Conservation (phyloP, 1,140 invertebrate genomes). For the Maniola jurtina region DNA sequence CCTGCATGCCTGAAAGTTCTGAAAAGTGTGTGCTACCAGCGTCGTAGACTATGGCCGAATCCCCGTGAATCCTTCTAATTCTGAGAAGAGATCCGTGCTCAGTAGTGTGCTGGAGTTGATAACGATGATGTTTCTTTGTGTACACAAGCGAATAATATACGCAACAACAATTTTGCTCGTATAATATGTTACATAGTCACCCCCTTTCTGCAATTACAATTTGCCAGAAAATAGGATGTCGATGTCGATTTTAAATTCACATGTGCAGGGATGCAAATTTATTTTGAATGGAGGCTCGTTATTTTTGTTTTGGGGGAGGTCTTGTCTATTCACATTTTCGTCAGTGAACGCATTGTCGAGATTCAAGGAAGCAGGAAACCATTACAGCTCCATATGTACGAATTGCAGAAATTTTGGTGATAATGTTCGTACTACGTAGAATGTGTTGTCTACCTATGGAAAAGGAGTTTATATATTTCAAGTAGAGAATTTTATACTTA, state of each 20-base stretch:
- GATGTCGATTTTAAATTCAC: conserved; percentile 21
- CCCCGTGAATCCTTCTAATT: too few relatives aligned
- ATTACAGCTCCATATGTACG: conserved; percentile 55
- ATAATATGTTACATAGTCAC: not conserved
- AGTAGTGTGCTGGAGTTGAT: too few relatives aligned
- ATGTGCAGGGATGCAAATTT: conserved; percentile 23
- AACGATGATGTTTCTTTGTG: too few relatives aligned
- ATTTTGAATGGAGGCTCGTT: conserved; percentile 37
- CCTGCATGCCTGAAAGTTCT: too few relatives aligned
- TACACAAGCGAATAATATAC: too few relatives aligned
- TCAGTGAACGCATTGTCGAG: conserved; percentile 55
- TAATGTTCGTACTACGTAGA: not conserved
- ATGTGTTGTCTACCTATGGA: too few relatives aligned
- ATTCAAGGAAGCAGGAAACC: conserved; percentile 69
- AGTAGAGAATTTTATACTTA: too few relatives aligned
- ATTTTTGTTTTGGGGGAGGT: conserved; percentile 41
- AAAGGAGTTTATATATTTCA: too few relatives aligned
- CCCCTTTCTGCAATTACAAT: not conserved
- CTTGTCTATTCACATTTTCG: conserved; percentile 58
- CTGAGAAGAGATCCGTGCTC: too few relatives aligned
- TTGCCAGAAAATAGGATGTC: conserved; percentile 2
- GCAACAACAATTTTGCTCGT: too few relatives aligned
- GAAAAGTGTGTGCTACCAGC: too few relatives aligned
- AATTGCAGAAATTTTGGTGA: conserved; percentile 35
- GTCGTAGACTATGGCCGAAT: too few relatives aligned